These are phyloP conservation scores for Spheniscus humboldti DNA, from an alignment of 2,797 vertebrate species.

Conservation along the genomic window DNA sequence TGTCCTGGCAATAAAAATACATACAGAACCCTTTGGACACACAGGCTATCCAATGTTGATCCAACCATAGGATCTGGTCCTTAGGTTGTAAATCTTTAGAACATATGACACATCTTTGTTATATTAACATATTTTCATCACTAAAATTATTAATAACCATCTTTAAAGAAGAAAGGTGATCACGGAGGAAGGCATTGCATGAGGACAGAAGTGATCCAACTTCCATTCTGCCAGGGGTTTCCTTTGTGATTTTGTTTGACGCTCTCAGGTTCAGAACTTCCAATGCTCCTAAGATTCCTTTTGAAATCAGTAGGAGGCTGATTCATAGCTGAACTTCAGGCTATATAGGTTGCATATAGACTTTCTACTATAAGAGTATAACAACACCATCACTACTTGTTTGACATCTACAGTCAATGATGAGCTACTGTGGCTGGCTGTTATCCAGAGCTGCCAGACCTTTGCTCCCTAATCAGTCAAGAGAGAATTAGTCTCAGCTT, in stretches of 20 bases:
- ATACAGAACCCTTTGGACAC: not conserved
- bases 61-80: not conserved
- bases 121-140: not conserved
- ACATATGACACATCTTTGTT: not conserved
- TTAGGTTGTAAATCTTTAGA: not conserved
- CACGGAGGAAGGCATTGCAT: not conserved
- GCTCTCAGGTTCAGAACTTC: not conserved
- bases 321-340: not conserved
- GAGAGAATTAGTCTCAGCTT: not conserved
- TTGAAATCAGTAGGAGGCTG: not conserved
- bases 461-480: not conserved
- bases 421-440: not conserved
- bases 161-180: not conserved
- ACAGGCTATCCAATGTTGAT: not conserved
- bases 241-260: not conserved
- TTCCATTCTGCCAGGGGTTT: not conserved
- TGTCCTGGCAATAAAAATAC: not conserved
- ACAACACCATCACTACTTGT: rapidly evolving
- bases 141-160: not conserved
- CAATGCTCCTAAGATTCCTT: not conserved
- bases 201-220: not conserved
- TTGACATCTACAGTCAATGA: not conserved
- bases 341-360: not conserved
- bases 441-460: not conserved
- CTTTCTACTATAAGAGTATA: not conserved